Evolutionary conservation across 2,113 vertebrate genomes (phyloP), one percentile per base, ranked within the genome.

Genomic region (Baryphthengus martii): DNA sequence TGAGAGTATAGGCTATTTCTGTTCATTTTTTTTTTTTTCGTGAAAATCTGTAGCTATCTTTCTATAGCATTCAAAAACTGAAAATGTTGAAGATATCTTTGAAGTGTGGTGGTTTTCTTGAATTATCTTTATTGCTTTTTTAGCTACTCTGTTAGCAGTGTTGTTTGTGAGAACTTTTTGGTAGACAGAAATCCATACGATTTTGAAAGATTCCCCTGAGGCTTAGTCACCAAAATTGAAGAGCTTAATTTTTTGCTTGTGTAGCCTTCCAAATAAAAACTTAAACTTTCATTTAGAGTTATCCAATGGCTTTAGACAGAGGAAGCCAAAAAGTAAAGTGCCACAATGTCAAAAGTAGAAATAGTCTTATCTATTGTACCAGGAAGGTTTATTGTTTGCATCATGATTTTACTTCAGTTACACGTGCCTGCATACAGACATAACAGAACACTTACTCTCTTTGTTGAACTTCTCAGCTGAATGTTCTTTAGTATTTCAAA

Each of bases 221-320:
- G 61, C 35, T 84, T 73, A 31, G 87, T 94, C 13, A 17, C 86
- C 70, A 92, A 79, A 96, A 80, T 50, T 47, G 61, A 88, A 71
- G 20, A 91, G 53, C 72, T 92, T 95, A 95, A 90, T 91, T 92
- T 97, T 94, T 92, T 92, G 61, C 87, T 95, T 96, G 56, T 87
- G 80, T 75, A 92, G 75, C 45, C 70, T 91, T 75, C 86, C 66
- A 5, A 56, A 79, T 82, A 77, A 95, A 92, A 95, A 68, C 56
- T 72, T 44, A 67, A 74, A 61, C 89, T 91, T 89, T 89, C 24
- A 85, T 89, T 89, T 87, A 72, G 52, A 72, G 56, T 52, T 15
- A 58, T 89, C 87, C 87, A 92, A 81, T 85, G 79, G 37, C 58
- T 89, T 94, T 78, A 96, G 61, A 94, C 56, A 95, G 92, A 52